These are phyloP conservation scores for Dendropsophus ebraccatus DNA, from an alignment of 2,113 vertebrate species.

Conservation along the genomic window DNA sequence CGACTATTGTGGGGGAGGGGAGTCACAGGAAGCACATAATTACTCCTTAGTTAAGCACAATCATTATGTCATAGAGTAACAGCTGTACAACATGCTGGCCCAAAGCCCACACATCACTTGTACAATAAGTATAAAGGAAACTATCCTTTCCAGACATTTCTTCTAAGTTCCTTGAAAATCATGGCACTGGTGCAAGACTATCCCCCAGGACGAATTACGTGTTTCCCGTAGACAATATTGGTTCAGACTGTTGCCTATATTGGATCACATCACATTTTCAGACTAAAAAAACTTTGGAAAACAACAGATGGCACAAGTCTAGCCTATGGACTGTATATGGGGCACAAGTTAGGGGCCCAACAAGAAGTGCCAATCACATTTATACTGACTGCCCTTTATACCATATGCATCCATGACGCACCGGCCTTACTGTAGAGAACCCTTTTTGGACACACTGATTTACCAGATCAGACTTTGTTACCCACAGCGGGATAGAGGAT, in stretches of 20 bases:
- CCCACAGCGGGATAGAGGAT: too few species aligned
- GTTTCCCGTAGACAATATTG: not conserved
- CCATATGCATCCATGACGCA: too few species aligned
- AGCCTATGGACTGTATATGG: too few species aligned
- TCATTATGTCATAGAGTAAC: conserved; percentile 54
- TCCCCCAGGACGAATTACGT: not conserved
- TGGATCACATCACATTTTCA: not conserved
- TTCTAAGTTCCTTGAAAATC: conserved; percentile 37
- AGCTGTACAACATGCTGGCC: conserved; percentile 49
- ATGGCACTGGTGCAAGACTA: not conserved
- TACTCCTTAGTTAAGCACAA: conserved; percentile 48
- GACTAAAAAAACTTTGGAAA: too few species aligned
- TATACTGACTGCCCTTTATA: too few species aligned
- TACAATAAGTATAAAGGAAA: conserved; percentile 46
- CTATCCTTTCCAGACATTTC: conserved; percentile 16
- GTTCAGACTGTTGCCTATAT: not conserved
- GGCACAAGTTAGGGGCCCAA: too few species aligned
- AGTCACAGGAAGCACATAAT: conserved; percentile 46
- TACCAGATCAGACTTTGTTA: too few species aligned
- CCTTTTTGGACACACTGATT: too few species aligned
- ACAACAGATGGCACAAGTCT: too few species aligned
- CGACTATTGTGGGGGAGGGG: conserved; percentile 34
- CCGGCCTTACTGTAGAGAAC: too few species aligned
- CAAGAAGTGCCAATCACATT: too few species aligned
- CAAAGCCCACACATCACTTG: conserved; percentile 19